phyloP scores from a whole-genome alignment of 2,888 invertebrate genomes.

The Synanthedon tipuliformis region DNA sequence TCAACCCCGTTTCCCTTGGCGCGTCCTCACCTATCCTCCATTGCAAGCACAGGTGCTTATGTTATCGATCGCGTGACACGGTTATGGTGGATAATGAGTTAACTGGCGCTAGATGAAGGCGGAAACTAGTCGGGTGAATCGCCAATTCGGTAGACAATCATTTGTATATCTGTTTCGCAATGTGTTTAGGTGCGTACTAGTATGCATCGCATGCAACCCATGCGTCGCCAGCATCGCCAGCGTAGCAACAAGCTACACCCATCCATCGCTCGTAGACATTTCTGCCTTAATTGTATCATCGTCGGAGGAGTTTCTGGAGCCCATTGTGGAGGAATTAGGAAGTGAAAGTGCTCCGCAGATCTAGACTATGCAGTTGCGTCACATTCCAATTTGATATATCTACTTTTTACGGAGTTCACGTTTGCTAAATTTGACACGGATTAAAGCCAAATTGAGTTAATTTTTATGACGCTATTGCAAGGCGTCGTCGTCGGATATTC shows the following conservation, averaged over 20 bases:
- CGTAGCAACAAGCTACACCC: conserved; percentile 3
- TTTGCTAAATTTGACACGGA: background rate
- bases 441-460: background rate
- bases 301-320: conserved; percentile 6
- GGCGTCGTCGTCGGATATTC: conserved; percentile 1
- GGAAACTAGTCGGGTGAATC: conserved; percentile 38
- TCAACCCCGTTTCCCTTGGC: conserved; percentile 27
- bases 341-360: conserved; percentile 11
- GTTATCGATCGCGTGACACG: too few species aligned
- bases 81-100: background rate
- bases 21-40: background rate
- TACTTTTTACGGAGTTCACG: conserved; percentile 2
- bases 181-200: background rate
- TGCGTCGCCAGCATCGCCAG: conserved; percentile 8
- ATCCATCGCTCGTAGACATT: too few species aligned
- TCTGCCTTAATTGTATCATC: too few species aligned
- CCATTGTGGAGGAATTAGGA: conserved; percentile 5
- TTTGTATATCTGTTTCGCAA: background rate
- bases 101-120: conserved; percentile 11
- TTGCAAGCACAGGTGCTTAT: too few species aligned
- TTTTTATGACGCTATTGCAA: background rate
- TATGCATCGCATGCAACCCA: conserved; percentile 1
- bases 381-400: conserved; percentile 6
- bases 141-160: conserved; percentile 2
- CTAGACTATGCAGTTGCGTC: conserved; percentile 8